These are phyloP conservation scores for Meandrina meandrites DNA, from an alignment of 92 coral and sea anemone species.

Conservation along the genomic window DNA sequence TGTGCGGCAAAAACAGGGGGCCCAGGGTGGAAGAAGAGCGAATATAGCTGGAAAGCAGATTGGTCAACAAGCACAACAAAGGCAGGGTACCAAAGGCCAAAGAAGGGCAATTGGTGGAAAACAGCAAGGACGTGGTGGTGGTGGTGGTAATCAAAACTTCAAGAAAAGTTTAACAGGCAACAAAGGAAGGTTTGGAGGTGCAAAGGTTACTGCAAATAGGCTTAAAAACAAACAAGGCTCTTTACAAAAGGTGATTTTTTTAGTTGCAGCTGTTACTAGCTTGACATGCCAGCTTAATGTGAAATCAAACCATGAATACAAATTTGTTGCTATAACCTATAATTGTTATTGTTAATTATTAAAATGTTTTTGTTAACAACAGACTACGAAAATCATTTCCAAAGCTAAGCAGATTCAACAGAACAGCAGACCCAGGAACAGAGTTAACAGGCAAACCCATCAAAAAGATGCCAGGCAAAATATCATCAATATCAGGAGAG, in stretches of 20 bases:
- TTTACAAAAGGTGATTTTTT: constrained; percentile 25
- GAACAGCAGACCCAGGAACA: constrained; percentile 36
- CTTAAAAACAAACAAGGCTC: constrained; percentile 56
- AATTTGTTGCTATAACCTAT: too few relatives aligned
- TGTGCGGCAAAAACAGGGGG: constrained; percentile 15
- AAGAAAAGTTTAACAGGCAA: neutral
- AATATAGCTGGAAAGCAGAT: constrained; percentile 17
- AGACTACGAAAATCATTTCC: constrained; percentile 62
- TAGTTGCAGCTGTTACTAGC: too few relatives aligned
- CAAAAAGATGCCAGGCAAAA: constrained; percentile 74
- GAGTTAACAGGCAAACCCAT: constrained; percentile 56
- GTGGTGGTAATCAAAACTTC: constrained; percentile 17
- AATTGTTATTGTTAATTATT: too few relatives aligned
- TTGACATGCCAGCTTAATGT: too few relatives aligned
- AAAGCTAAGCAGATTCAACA: constrained; percentile 53
- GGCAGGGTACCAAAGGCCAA: neutral
- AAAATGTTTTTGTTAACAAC: neutral
- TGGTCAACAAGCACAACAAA: neutral
- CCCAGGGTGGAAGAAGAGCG: constrained; percentile 2
- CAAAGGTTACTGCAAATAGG: constrained; percentile 51
- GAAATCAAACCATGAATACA: too few relatives aligned
- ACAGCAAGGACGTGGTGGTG: neutral
- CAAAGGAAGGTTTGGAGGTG: constrained; percentile 33
- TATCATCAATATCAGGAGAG: constrained; percentile 61
- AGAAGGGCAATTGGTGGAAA: neutral